phyloP scores from a whole-genome alignment of 2,888 invertebrate species.

The Drosophila parthenogenetica region DNA sequence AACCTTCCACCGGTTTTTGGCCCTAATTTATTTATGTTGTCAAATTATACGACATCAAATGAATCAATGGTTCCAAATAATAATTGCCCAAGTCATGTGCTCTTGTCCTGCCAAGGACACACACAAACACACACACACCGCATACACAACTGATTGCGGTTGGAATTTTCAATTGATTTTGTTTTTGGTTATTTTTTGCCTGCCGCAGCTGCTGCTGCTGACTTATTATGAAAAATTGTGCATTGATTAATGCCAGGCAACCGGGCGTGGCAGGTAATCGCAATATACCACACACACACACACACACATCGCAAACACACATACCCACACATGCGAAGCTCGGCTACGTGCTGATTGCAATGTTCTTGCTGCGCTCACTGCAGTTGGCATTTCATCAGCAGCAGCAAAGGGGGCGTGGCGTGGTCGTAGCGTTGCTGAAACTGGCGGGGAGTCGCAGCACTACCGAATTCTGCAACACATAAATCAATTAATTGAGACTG shows the following conservation, averaged over 20 bases:
- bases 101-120: constrained; percentile 41
- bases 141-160: constrained; percentile 1
- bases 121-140: constrained; percentile 6
- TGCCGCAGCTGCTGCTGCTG: constrained; percentile 57
- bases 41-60: constrained; percentile 78
- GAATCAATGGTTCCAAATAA: constrained; percentile 66
- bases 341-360: constrained; percentile 54
- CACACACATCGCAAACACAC: constrained; percentile 5
- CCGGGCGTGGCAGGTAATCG: constrained; percentile 36
- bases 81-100: constrained; percentile 45
- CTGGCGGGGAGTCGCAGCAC: background rate
- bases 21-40: constrained; percentile 79
- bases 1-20: constrained; percentile 1
- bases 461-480: constrained; percentile 56
- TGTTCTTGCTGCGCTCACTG: constrained; percentile 32
- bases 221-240: constrained; percentile 77
- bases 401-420: background rate
- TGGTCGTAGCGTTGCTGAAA: background rate
- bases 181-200: constrained; percentile 38
- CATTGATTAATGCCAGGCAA: constrained; percentile 56
- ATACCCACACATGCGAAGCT: constrained; percentile 5
- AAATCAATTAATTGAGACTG: constrained; percentile 76
- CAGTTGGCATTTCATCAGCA: constrained; percentile 35
- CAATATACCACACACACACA: constrained; percentile 14
- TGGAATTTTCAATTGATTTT: background rate